Conservation (phyloP, 1,140 invertebrate genomes). For the Drosophila bipectinata region DNA sequence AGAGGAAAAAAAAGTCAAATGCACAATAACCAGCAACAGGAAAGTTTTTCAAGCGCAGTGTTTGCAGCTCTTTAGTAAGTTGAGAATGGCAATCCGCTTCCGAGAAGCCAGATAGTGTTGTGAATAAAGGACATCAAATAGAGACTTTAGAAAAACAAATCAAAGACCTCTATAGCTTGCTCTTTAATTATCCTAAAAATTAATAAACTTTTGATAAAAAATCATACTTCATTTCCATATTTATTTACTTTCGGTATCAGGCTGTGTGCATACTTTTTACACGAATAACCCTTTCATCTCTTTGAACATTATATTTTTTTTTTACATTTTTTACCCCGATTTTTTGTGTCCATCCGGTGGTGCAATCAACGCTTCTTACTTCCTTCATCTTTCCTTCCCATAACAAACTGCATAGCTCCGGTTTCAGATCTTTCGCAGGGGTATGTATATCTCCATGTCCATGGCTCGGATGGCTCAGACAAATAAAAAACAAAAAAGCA, state of each 20-base stretch:
- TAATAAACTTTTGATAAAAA: too few relatives aligned
- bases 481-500: slow-evolving; percentile 29
- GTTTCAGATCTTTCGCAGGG: neutral
- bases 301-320: slow-evolving; percentile 3
- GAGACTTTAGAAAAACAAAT: neutral
- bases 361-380: slow-evolving; percentile 40
- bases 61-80: slow-evolving; percentile 28
- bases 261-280: slow-evolving; percentile 7
- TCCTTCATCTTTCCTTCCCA: slow-evolving; percentile 28
- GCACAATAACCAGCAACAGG: slow-evolving; percentile 34
- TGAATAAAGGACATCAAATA: neutral
- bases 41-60: slow-evolving; percentile 39
- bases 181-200: too few relatives aligned
- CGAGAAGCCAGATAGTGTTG: slow-evolving; percentile 2
- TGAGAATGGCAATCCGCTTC: slow-evolving; percentile 22
- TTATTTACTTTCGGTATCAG: slow-evolving; percentile 3
- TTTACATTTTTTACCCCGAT: neutral
- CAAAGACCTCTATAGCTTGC: neutral
- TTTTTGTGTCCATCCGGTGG: slow-evolving; percentile 34
- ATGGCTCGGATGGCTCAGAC: slow-evolving; percentile 2
- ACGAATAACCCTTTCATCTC: slow-evolving; percentile 24
- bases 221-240: neutral
- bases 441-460: slow-evolving; percentile 2
- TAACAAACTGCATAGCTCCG: slow-evolving; percentile 31
- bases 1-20: slow-evolving; percentile 15